A percentile compares a stretch with the other conserved stretches of the same genome.
These are phyloP conservation scores for Sisyra nigra DNA, from an alignment of 2,888 invertebrate genomes.

Conservation along the genomic window DNA sequence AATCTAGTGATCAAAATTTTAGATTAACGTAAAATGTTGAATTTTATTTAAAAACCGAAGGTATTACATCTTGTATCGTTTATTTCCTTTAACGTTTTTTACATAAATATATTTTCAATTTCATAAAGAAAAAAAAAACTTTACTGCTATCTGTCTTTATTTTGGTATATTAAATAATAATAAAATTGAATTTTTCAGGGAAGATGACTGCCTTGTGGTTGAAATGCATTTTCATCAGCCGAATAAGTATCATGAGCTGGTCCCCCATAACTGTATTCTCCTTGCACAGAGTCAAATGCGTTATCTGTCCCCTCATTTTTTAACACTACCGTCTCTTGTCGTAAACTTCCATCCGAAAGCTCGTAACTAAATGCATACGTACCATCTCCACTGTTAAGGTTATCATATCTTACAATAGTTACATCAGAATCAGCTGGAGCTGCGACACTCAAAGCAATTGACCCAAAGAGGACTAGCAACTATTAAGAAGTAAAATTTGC, in stretches of 20 bases:
- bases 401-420: conserved; percentile 34
- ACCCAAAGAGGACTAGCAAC: background rate
- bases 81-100: no score
- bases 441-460: background rate
- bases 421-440: conserved; percentile 26
- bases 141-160: no score
- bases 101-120: no score
- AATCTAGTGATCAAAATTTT: no score
- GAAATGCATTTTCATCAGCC: conserved; percentile 27
- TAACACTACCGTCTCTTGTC: conserved; percentile 18
- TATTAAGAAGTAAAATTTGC: no score
- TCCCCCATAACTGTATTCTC: conserved; percentile 31
- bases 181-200: no score
- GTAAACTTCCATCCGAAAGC: conserved; percentile 18
- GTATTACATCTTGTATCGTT: no score
- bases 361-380: conserved; percentile 15
- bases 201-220: background rate
- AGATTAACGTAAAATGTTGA: no score
- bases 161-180: no score
- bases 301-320: conserved; percentile 15
- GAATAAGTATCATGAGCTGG: conserved; percentile 31
- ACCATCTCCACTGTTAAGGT: conserved; percentile 28
- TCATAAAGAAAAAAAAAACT: no score
- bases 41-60: no score
- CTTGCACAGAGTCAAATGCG: conserved; percentile 24